Percentiles rank a stretch among this genome's conserved stretches.
Evolutionary conservation across 1,140 invertebrate species (phyloP).

Genomic region (Trichomalopsis sarcophagae): DNA sequence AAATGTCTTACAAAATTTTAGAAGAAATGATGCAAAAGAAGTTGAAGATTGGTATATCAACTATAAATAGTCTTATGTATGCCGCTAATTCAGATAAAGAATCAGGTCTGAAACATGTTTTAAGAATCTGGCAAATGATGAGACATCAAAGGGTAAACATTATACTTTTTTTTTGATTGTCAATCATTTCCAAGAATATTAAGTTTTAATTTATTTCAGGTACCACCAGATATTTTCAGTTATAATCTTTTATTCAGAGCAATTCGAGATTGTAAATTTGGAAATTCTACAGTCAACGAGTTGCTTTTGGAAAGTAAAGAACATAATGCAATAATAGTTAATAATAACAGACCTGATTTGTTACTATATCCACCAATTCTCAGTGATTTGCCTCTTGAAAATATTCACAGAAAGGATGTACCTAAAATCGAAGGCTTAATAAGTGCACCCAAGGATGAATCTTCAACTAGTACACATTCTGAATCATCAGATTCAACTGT

Average conservation of each 20-base stretch:
- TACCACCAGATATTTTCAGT: slow-evolving; percentile 82
- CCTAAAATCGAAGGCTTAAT: not conserved
- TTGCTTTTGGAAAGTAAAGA: slow-evolving; percentile 58
- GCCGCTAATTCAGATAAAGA: slow-evolving; percentile 86
- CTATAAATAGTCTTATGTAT: slow-evolving; percentile 88
- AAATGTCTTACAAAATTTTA: slow-evolving; percentile 85
- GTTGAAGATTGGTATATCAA: slow-evolving; percentile 80
- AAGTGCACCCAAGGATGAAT: not conserved
- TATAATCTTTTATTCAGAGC: slow-evolving; percentile 89
- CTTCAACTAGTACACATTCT: not conserved
- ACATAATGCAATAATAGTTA: slow-evolving; percentile 42
- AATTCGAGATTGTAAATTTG: slow-evolving; percentile 87
- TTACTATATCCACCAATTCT: slow-evolving; percentile 63
- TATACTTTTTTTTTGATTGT: not conserved
- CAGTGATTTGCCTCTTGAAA: slow-evolving; percentile 45
- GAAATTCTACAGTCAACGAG: slow-evolving; percentile 78
- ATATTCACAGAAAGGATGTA: slow-evolving; percentile 40
- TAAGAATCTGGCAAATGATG: slow-evolving; percentile 92
- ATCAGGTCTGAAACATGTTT: slow-evolving; percentile 85
- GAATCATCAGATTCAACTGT: not conserved
- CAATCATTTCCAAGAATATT: not conserved
- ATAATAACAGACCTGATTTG: slow-evolving; percentile 61
- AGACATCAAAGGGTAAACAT: slow-evolving; percentile 54
- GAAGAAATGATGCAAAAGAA: slow-evolving; percentile 87
- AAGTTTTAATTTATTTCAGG: slow-evolving; percentile 71